These are phyloP conservation scores for Esox masquinongy DNA, from an alignment of 2,797 vertebrate species.

Conservation along the genomic window DNA sequence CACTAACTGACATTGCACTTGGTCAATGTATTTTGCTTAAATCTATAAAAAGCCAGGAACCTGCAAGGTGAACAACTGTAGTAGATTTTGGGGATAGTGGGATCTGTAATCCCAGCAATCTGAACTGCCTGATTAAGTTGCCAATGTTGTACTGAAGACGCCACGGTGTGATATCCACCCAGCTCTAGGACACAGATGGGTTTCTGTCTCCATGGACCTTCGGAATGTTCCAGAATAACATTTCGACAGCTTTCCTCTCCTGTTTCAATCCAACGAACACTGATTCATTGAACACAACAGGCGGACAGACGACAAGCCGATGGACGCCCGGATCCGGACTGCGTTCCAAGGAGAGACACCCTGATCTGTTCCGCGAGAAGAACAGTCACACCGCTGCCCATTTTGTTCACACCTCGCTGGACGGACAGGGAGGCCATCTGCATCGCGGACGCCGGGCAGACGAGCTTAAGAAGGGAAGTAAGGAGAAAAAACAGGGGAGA, in stretches of 20 bases:
- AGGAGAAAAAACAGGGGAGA: background rate
- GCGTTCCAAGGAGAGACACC: slow-evolving; percentile 22
- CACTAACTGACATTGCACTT: too few species aligned
- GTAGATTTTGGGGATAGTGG: too few species aligned
- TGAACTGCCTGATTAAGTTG: slow-evolving; percentile 29
- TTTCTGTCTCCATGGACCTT: background rate
- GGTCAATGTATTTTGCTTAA: too few species aligned
- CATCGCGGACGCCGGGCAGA: background rate
- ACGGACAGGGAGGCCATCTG: slow-evolving; percentile 25
- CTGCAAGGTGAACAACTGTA: too few species aligned
- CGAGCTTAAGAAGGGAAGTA: background rate
- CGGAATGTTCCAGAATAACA: background rate
- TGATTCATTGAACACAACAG: slow-evolving; percentile 32
- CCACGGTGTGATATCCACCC: background rate
- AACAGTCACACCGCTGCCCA: slow-evolving; percentile 25
- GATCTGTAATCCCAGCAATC: too few species aligned
- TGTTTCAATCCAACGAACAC: slow-evolving; percentile 2
- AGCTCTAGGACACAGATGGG: background rate
- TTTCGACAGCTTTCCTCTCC: background rate
- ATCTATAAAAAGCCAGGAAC: too few species aligned
- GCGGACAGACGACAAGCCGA: background rate
- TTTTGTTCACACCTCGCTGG: slow-evolving; percentile 24
- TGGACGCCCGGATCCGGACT: slow-evolving; percentile 6
- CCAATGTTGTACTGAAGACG: background rate
- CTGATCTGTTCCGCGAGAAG: slow-evolving; percentile 14